These are phyloP conservation scores for Heliconius eleuchia DNA, from an alignment of 1,140 invertebrate genomes.

Conservation along the genomic window DNA sequence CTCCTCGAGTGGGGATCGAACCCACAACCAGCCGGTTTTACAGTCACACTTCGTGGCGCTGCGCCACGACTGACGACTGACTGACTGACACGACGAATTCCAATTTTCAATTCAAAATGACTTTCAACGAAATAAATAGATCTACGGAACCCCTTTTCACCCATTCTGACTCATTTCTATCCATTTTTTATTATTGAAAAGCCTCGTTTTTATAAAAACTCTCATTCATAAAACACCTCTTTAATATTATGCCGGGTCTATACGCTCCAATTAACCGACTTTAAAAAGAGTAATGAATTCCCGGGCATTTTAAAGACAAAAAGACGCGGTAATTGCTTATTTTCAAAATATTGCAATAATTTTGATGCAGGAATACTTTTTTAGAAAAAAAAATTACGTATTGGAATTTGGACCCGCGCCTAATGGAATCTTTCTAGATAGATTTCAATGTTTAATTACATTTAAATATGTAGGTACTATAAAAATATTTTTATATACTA, in stretches of 20 bases:
- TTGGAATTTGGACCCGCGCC: neutral
- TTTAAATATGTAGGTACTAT: no score
- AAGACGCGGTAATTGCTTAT: neutral
- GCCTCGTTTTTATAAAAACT: conserved; percentile 18
- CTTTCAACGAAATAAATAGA: neutral
- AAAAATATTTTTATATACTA: no score
- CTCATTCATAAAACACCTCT: conserved; percentile 18
- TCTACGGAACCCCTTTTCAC: neutral
- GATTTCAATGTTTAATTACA: no score
- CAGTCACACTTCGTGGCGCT: no score
- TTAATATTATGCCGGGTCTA: conserved; percentile 20
- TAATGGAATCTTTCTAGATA: no score
- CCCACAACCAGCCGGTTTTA: no score
- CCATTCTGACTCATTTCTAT: neutral
- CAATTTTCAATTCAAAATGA: neutral
- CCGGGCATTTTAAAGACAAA: neutral
- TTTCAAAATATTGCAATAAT: neutral
- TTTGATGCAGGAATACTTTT: neutral
- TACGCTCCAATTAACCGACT: conserved; percentile 14
- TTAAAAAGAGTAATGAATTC: conserved; percentile 9
- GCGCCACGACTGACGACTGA: no score
- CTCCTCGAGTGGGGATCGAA: no score
- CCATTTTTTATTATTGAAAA: conserved; percentile 12
- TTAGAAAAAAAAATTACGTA: no score
- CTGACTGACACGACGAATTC: no score